Conservation (phyloP, 2,888 invertebrate genomes). For the Cantharis nigra region DNA sequence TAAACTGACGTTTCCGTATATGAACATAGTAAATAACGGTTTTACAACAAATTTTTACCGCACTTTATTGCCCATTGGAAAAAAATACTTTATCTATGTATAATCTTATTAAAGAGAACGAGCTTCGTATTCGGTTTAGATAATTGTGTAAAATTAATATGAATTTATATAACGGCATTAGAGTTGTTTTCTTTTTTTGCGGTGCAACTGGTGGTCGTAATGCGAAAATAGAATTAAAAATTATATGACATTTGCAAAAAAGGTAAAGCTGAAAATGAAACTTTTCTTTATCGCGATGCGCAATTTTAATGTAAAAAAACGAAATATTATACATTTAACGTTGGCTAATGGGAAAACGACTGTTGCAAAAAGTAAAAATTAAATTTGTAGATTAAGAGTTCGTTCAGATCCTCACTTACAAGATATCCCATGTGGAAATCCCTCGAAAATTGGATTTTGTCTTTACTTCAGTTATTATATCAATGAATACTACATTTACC, state of each 20-base stretch:
- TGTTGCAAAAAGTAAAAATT: not conserved
- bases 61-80: not conserved
- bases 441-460: not conserved
- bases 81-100: not conserved
- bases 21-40: not conserved
- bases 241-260: not conserved
- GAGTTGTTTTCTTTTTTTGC: not conserved
- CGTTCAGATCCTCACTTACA: not conserved
- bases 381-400: not conserved
- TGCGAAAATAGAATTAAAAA: not conserved
- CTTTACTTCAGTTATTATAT: not conserved
- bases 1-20: not conserved
- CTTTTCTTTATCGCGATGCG: not conserved
- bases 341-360: not conserved
- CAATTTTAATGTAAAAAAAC: not conserved
- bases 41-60: not conserved
- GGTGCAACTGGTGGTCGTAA: not conserved
- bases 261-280: not conserved
- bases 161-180: not conserved
- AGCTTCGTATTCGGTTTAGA: not conserved
- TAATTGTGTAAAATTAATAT: not conserved
- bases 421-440: constrained; percentile 1
- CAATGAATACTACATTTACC: not conserved
- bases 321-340: not conserved
- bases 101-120: not conserved